A percentile compares a stretch with the other conserved stretches of the same genome.
phyloP scores from a whole-genome alignment of 2,113 vertebrate genomes.

The Monopterus albus region DNA sequence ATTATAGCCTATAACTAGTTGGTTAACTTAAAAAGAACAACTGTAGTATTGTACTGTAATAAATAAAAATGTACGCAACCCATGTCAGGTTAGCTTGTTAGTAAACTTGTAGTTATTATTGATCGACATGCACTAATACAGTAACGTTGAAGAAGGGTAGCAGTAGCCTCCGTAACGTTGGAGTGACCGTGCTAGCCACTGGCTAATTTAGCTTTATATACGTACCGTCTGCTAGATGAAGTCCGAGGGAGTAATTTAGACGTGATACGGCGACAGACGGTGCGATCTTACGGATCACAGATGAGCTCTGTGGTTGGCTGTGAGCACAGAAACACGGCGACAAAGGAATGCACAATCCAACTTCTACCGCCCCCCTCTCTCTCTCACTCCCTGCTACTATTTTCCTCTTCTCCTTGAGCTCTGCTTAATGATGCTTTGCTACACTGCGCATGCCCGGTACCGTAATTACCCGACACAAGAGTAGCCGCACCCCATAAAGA shows the following conservation, averaged over 20 bases:
- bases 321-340: slow-evolving; percentile 26
- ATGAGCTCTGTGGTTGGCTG: background rate
- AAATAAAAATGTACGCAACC: background rate
- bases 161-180: slow-evolving; percentile 16
- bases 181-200: slow-evolving; percentile 57
- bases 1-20: background rate
- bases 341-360: slow-evolving; percentile 68
- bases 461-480: slow-evolving; percentile 54
- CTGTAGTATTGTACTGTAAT: background rate
- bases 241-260: background rate
- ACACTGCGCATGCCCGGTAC: slow-evolving; percentile 69
- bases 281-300: slow-evolving; percentile 6
- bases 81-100: background rate
- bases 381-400: slow-evolving; percentile 45
- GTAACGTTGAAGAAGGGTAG: background rate
- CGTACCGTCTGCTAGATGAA: slow-evolving; percentile 61
- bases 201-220: slow-evolving; percentile 68
- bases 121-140: background rate
- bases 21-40: background rate
- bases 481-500: slow-evolving; percentile 33
- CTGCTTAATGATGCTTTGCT: slow-evolving; percentile 39
- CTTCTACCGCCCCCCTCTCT: slow-evolving; percentile 59
- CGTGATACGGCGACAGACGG: background rate
- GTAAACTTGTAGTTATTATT: slow-evolving; percentile 31
- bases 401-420: slow-evolving; percentile 65